Evolutionary conservation across 2,113 vertebrate genomes (phyloP).

Genomic region (Himantopus leucocephalus): DNA sequence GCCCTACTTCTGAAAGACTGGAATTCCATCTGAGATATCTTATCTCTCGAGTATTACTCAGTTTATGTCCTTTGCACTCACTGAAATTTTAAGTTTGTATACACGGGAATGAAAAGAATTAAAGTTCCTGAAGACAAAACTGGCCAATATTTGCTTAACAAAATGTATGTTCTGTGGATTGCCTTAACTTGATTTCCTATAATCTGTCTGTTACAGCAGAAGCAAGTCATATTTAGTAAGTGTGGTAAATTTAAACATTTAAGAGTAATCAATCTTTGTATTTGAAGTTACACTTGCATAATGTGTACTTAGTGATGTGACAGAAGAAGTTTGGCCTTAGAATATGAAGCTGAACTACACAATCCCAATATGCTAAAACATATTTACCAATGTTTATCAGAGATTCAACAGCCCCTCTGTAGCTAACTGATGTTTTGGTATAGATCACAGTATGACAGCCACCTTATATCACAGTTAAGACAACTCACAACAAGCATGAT

Average conservation of each 20-base stretch:
- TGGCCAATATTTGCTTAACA: background rate
- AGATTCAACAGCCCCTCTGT: background rate
- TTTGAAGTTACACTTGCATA: background rate
- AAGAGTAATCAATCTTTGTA: background rate
- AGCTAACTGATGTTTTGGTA: background rate
- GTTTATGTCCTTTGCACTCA: background rate
- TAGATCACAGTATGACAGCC: background rate
- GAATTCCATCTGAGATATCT: background rate
- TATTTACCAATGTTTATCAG: background rate
- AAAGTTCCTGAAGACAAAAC: background rate
- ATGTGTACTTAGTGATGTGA: background rate
- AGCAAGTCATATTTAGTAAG: background rate
- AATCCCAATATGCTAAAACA: background rate
- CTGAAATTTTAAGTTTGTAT: background rate
- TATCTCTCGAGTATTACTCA: background rate
- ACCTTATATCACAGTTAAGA: background rate
- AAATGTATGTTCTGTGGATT: background rate
- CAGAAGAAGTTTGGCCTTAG: background rate
- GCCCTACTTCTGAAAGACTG: background rate
- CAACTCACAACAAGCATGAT: fast-evolving
- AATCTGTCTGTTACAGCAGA: background rate
- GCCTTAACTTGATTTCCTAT: background rate
- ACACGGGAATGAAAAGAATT: background rate
- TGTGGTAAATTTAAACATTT: background rate
- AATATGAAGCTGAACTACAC: background rate